These are phyloP conservation scores for Lasiurus cinereus DNA, from an alignment of 2,113 vertebrate genomes.

Conservation along the genomic window DNA sequence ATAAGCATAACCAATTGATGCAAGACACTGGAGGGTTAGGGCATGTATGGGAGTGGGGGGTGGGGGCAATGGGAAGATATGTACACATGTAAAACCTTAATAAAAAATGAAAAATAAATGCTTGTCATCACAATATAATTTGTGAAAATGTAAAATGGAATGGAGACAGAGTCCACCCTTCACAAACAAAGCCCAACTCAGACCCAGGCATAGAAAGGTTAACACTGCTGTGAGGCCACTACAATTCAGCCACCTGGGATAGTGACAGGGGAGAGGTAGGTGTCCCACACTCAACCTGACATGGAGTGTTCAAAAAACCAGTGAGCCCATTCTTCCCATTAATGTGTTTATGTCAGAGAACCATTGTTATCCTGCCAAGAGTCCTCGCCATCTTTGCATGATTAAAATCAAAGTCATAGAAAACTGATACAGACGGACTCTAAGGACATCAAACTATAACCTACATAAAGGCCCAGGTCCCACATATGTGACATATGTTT, in stretches of 20 bases:
- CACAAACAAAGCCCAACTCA: background rate
- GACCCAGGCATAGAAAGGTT: background rate
- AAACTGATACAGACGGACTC: slow-evolving; percentile 26
- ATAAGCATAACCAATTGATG: no score
- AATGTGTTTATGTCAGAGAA: slow-evolving; percentile 50
- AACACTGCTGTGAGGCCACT: background rate
- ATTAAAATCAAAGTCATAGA: slow-evolving; percentile 69
- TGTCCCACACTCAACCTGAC: background rate
- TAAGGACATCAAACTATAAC: slow-evolving; percentile 64
- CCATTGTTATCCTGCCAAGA: slow-evolving; percentile 39
- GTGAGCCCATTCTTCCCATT: slow-evolving; percentile 42
- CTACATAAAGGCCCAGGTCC: background rate
- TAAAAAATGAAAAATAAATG: background rate
- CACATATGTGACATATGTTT: background rate
- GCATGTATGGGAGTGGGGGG: no score
- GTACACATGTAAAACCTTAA: no score
- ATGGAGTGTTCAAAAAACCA: slow-evolving; percentile 33
- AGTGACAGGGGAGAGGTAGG: slow-evolving; percentile 4
- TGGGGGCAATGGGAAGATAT: no score
- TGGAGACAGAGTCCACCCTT: background rate
- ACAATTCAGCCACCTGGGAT: slow-evolving; percentile 3
- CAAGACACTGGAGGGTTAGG: no score
- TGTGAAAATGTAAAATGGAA: slow-evolving; percentile 47
- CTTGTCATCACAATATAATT: slow-evolving; percentile 2
- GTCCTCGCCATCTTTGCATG: background rate